Conservation (phyloP, 2,888 invertebrate genomes). For the Anodontia alba region DNA sequence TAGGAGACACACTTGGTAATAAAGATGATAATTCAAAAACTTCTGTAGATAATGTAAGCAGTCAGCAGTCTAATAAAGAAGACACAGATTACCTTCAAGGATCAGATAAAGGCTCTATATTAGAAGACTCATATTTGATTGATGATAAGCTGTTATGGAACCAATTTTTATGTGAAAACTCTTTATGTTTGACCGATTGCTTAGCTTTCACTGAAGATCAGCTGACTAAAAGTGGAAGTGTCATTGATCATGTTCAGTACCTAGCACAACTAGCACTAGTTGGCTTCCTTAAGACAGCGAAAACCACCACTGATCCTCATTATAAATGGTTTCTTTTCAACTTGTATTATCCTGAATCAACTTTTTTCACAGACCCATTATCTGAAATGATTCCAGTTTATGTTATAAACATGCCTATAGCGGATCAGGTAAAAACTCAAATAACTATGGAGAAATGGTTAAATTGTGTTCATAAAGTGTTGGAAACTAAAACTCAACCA, state of each 20-base stretch:
- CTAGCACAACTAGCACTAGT: background rate
- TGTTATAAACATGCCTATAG: background rate
- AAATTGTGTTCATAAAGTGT: background rate
- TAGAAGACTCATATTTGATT: no score
- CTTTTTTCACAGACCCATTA: background rate
- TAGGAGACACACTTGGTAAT: no score
- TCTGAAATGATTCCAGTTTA: background rate
- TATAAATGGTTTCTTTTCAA: background rate
- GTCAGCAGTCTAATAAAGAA: no score
- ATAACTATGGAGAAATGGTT: background rate
- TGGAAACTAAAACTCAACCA: no score
- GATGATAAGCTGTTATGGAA: background rate
- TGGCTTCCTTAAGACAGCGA: background rate
- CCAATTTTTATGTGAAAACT: background rate
- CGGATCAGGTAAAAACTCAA: background rate
- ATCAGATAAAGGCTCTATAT: no score
- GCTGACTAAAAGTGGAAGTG: background rate
- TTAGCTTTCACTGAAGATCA: background rate
- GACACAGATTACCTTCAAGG: no score
- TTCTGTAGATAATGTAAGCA: no score
- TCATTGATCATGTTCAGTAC: background rate
- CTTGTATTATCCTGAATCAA: background rate
- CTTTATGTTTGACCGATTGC: background rate
- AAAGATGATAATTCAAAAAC: no score
- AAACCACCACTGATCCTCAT: background rate